Base-by-base conservation (phyloP, 2,113 vertebrate genomes). In the Scalopus aquaticus region DNA sequence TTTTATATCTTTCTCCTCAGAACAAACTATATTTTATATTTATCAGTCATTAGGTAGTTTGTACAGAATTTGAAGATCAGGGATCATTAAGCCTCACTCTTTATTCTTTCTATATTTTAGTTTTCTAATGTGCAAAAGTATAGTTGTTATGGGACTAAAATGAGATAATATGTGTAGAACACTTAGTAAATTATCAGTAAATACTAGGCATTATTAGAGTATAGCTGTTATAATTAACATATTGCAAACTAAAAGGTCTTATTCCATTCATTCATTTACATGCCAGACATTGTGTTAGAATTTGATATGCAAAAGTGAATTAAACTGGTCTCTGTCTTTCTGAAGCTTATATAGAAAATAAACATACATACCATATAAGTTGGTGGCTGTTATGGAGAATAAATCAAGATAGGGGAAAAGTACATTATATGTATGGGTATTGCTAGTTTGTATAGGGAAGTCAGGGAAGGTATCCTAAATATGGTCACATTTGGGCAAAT, bases 1-100 rank as follows among this genome's bases (percentile, higher is more conserved):
- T 42, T 82, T 95, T 17, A 90, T 87, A 78, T 77, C 13, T 81
- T 44, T 80, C 56, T 79, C 80, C 8, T 73, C 54, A 32, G 9
- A 58, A 74, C 28, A 94, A 16, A 2, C 79, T 79, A 17, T 69
- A 85, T 76, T 86, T 96, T 96, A 24, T 70, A 70, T 80, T 62
- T n/a, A n/a, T 86, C 13, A 65, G 24, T 54, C 42, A 74, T 7
- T 90, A 46, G 24, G 54, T 88, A 83, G 49, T 42, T 13, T 70
- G 28, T 22, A 51, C 15, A 19, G 39, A 62, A 51, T 94, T 93
- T 67, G 32, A 76, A 87, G 17, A 78, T 84, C 28, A 30, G 64
- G 62, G 6, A 35, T 77, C 19, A 42, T 60, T 62, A 83, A 90
- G 17, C 78, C 87, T 9, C 92, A 81, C 32, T 90, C n/a, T n/a